phyloP scores from a whole-genome alignment of 2,113 vertebrate genomes.

The Dicentrarchus labrax region DNA sequence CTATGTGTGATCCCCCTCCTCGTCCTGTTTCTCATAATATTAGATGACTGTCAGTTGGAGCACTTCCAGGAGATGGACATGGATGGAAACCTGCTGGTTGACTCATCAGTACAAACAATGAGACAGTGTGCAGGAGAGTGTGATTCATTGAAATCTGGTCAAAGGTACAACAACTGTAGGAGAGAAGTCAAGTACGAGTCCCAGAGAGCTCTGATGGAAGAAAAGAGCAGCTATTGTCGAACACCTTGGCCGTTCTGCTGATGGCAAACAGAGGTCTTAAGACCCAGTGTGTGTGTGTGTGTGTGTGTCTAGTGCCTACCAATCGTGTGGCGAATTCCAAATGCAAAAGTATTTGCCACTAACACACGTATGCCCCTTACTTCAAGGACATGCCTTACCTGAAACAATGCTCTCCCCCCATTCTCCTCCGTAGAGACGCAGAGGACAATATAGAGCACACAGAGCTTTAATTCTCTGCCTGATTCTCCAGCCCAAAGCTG shows the following conservation, averaged over 20 bases:
- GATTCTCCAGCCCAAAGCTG: too few relatives aligned
- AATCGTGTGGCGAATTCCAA: too few relatives aligned
- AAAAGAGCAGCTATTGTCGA: background rate
- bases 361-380: too few relatives aligned
- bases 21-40: slow-evolving; percentile 21
- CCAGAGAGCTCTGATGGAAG: background rate
- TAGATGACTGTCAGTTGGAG: slow-evolving; percentile 17
- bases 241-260: background rate
- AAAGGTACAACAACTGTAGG: background rate
- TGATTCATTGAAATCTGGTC: slow-evolving; percentile 4
- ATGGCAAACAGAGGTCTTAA: background rate
- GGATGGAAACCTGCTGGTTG: slow-evolving; percentile 25
- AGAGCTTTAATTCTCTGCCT: too few relatives aligned
- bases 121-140: slow-evolving; percentile 1
- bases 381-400: too few relatives aligned
- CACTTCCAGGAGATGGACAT: slow-evolving; percentile 16
- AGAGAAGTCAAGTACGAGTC: slow-evolving; percentile 1
- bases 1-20: slow-evolving; percentile 16
- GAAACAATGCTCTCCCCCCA: too few relatives aligned
- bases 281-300: too few relatives aligned
- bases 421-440: too few relatives aligned
- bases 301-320: too few relatives aligned
- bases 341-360: too few relatives aligned
- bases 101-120: slow-evolving; percentile 41
- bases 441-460: too few relatives aligned